These are phyloP conservation scores for Phocoena sinus DNA, from an alignment of 2,113 vertebrate genomes.

Conservation along the genomic window DNA sequence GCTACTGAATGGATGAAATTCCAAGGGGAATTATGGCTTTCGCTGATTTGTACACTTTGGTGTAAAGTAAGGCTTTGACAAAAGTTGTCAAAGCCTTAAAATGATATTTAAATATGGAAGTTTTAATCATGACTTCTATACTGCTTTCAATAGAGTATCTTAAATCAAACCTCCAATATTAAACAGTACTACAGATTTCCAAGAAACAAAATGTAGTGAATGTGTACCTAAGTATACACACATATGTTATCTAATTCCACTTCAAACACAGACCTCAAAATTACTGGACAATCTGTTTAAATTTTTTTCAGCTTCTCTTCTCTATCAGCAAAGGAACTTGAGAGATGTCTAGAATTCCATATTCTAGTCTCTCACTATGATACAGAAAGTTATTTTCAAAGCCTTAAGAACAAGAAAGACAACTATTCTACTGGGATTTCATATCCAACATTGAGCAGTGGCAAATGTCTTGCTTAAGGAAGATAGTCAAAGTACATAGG, in stretches of 20 bases:
- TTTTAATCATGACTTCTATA: not conserved
- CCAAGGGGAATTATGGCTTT: not conserved
- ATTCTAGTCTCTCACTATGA: not conserved
- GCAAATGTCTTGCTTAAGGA: not conserved
- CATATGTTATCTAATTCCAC: not conserved
- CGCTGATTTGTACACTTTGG: not conserved
- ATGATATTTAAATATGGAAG: not conserved
- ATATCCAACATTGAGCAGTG: not conserved
- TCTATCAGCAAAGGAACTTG: not conserved
- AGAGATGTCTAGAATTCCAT: not conserved
- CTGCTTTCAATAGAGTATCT: not conserved
- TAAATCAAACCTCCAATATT: not conserved
- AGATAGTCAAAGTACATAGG: not conserved
- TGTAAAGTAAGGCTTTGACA: not conserved
- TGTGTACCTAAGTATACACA: not conserved
- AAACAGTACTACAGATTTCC: not conserved
- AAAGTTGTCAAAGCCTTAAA: not conserved
- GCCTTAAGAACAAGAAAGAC: not conserved
- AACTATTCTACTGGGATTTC: not conserved
- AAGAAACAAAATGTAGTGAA: constrained; percentile 12
- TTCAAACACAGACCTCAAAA: not conserved
- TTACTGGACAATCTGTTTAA: not conserved
- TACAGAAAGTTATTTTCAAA: not conserved
- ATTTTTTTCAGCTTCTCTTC: not conserved
- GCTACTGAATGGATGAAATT: not conserved